These are phyloP conservation scores for Chaenodraco wilsoni DNA, from an alignment of 2,797 vertebrate species.

Conservation along the genomic window DNA sequence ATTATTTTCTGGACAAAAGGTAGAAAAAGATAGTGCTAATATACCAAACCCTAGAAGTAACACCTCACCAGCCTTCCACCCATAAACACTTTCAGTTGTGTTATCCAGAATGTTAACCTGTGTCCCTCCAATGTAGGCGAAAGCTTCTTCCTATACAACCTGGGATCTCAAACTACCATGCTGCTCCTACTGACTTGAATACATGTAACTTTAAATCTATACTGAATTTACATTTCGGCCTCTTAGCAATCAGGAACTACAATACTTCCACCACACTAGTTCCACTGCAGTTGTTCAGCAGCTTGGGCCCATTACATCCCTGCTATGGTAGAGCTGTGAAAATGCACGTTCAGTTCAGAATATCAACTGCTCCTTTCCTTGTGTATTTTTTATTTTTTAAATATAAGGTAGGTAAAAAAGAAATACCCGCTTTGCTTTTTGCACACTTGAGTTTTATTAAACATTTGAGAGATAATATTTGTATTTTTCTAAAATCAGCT, in stretches of 20 bases:
- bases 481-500: not conserved
- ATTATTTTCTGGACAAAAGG: not conserved
- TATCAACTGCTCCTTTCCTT: not conserved
- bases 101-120: not conserved
- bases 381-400: not conserved
- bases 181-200: not conserved
- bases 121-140: not conserved
- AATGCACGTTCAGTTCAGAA: not conserved
- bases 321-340: not conserved
- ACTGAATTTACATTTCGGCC: not conserved
- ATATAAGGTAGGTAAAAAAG: not conserved
- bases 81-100: not conserved
- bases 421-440: not conserved
- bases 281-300: not conserved
- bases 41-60: not conserved
- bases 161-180: not conserved
- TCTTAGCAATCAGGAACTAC: not conserved
- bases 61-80: constrained; percentile 2
- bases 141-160: not conserved
- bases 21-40: not conserved
- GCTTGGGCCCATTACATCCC: not conserved
- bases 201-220: not conserved
- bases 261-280: not conserved
- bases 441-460: too few species aligned
- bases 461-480: too few species aligned